Base-by-base conservation (phyloP, 1,140 invertebrate species). In the Harpegnathos saltator region DNA sequence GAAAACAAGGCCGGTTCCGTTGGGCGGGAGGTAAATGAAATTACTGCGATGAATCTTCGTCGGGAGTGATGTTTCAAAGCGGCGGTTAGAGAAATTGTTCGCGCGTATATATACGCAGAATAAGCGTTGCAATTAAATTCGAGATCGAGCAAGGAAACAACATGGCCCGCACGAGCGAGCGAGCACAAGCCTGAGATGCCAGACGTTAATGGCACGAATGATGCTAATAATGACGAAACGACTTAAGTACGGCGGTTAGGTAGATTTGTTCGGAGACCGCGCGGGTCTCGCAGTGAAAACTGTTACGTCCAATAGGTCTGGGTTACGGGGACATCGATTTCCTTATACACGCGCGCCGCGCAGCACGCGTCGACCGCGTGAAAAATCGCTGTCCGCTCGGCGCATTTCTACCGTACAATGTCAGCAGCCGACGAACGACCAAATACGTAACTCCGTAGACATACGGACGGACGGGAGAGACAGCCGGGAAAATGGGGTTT, bases 301-400 rank as follows among this genome's bases (percentile, higher is more conserved):
- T 87, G 86, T 91, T 91, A 88, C 87, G 84, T 85, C 61, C 85
- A 78, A 91, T 91, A 89, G 91, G 91, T 93, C 92, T 92, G 90
- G 92, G 90, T 92, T 89, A 91, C 74, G 77, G 81, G 91, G 91
- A 92, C 92, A 90, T 90, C 83, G 91, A 90, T 92, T 91, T 87
- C 85, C 86, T 84, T 84, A 86, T 86, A 82, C 72, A 61, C 52
- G 9, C 71, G 2, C 22, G 38, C 1, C 22, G 54, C 12, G 56
- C 17, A 22, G 22, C 50, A 1, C 50, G 75, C 38, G 52, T 56
- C 52, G 24, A 56, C 4, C 56, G 38, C 58, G 24, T 58, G 59
- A 71, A 72, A 83, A 86, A 80, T 68, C 29, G 29, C 38, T n/a
- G 59, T 24, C 50, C 33, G 29, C 26, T 29, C 73, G 61, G n/a